Evolutionary conservation across 2,797 vertebrate genomes (phyloP).

Genomic region (Vultur gryphus): DNA sequence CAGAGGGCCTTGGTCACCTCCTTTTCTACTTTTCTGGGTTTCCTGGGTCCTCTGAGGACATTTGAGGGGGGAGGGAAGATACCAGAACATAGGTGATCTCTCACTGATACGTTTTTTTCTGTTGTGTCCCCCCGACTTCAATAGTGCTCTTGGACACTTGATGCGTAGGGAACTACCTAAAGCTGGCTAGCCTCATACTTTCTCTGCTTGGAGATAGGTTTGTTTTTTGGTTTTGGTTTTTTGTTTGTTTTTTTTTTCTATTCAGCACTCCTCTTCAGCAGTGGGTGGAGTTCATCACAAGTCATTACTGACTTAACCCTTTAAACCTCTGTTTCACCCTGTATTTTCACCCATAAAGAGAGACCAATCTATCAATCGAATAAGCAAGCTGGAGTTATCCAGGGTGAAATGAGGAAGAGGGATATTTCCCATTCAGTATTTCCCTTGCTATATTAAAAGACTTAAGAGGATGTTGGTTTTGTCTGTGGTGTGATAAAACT

Average conservation of each 20-base stretch:
- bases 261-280: neutral
- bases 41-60: neutral
- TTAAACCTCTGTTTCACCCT: neutral
- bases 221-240: neutral
- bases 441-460: neutral
- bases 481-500: neutral
- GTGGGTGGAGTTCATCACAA: neutral
- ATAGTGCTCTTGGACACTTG: neutral
- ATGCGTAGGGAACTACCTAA: neutral
- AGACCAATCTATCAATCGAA: neutral
- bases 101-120: neutral
- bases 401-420: neutral
- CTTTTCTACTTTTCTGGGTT: neutral
- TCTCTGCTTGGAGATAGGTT: neutral
- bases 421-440: neutral
- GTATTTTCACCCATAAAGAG: neutral
- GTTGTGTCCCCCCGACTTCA: neutral
- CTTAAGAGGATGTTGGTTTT: neutral
- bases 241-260: neutral
- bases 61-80: neutral
- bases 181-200: neutral
- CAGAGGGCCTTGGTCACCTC: accelerated
- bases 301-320: neutral
- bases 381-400: neutral
- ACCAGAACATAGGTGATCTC: accelerated